A percentile compares a stretch with the other conserved stretches of the same genome.
These are phyloP conservation scores for Athrips mouffetella DNA, from an alignment of 2,888 invertebrate genomes.

Conservation along the genomic window DNA sequence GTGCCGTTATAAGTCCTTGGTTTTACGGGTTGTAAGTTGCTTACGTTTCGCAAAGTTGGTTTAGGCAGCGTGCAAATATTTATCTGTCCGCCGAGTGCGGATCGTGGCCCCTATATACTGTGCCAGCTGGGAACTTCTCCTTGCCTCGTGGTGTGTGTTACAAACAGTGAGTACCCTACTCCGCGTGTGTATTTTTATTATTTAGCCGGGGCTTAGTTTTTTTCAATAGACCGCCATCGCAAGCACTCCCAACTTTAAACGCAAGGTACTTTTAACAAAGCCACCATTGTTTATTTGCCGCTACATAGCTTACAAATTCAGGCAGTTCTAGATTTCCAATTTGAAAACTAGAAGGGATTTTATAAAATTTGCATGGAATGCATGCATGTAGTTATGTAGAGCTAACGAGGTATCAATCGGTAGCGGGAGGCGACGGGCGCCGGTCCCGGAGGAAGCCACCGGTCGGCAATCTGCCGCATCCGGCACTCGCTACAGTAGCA, in stretches of 20 bases:
- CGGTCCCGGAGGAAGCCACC: constrained; percentile 11
- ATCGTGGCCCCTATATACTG: not conserved
- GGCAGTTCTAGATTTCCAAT: not conserved
- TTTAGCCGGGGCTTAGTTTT: no score
- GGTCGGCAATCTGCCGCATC: constrained; percentile 8
- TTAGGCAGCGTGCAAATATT: not conserved
- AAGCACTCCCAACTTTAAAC: not conserved
- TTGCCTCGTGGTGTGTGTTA: not conserved
- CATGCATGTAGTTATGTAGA: not conserved
- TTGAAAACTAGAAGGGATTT: not conserved
- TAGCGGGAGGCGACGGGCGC: not conserved
- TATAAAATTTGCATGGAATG: not conserved
- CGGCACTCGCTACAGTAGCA: not conserved
- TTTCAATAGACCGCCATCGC: not conserved
- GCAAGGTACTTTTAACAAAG: not conserved
- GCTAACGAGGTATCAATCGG: constrained; percentile 5
- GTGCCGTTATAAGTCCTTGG: no score
- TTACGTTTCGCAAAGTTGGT: not conserved
- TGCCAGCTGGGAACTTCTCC: not conserved
- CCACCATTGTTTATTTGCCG: not conserved
- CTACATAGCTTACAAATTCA: not conserved
- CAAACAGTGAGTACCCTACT: not conserved
- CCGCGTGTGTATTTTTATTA: no score
- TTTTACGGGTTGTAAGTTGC: no score
- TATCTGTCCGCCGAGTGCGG: not conserved